phyloP scores from a whole-genome alignment of 2,113 vertebrate genomes.

The Dascyllus trimaculatus region DNA sequence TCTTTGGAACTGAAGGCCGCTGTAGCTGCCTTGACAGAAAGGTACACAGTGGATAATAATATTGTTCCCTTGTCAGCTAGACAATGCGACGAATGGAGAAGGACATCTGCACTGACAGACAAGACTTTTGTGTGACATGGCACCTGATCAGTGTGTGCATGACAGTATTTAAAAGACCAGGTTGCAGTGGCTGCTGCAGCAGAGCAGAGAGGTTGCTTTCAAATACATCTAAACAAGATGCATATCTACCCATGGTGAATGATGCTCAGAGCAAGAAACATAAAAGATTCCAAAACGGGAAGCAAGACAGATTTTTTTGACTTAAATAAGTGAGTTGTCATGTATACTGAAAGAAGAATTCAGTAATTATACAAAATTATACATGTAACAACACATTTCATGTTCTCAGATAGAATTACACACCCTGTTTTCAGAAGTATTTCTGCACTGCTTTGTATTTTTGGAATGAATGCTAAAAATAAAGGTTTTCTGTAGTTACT shows the following conservation, averaged over 20 bases:
- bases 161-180: not conserved
- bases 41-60: not conserved
- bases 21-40: not conserved
- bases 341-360: not conserved
- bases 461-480: not conserved
- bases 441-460: not conserved
- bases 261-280: not conserved
- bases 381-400: not conserved
- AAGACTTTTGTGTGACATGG: constrained; percentile 11
- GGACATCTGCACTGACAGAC: not conserved
- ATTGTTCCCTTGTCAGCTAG: not conserved
- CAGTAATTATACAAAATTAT: not conserved
- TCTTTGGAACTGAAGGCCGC: not conserved
- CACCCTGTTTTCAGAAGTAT: not conserved
- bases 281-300: not conserved
- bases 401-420: not conserved
- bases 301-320: not conserved
- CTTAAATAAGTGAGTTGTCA: not conserved
- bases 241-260: not conserved
- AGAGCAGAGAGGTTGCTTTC: not conserved
- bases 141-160: not conserved
- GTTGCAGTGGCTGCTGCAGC: not conserved
- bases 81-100: not conserved
- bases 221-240: not conserved
- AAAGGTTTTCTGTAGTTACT: not conserved